These are phyloP conservation scores for Percopsis transmontana DNA, from an alignment of 2,113 vertebrate species.

Conservation along the genomic window DNA sequence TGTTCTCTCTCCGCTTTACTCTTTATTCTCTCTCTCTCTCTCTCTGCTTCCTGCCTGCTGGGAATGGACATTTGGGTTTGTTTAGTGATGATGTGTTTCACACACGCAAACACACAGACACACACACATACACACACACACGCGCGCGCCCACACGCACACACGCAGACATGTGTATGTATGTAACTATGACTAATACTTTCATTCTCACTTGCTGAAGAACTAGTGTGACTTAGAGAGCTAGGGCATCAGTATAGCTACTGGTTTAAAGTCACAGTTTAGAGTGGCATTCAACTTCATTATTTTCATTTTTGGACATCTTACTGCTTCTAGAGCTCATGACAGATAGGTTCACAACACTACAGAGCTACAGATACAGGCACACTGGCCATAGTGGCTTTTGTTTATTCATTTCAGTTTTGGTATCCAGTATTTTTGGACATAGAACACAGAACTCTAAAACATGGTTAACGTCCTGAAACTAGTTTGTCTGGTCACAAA, in stretches of 20 bases:
- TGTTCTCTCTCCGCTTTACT: neutral
- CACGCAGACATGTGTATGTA: conserved; percentile 11
- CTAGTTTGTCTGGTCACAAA: too few species aligned
- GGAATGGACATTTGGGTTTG: conserved; percentile 32
- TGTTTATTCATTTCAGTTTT: neutral
- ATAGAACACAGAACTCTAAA: too few species aligned
- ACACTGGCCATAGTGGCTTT: neutral
- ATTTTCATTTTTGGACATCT: neutral
- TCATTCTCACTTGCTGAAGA: conserved; percentile 11
- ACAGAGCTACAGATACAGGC: neutral
- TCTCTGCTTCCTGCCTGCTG: conserved; percentile 29
- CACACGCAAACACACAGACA: conserved; percentile 26
- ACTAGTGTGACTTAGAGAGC: neutral
- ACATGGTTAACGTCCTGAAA: too few species aligned
- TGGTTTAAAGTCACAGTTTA: too few species aligned
- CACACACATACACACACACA: conserved; percentile 10
- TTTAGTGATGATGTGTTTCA: conserved; percentile 41
- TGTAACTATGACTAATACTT: neutral
- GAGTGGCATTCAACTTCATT: neutral
- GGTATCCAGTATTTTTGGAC: too few species aligned
- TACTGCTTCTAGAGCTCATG: too few species aligned
- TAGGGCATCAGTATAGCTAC: too few species aligned
- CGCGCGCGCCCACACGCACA: neutral
- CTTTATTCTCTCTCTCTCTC: conserved; percentile 17
- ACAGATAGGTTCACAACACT: too few species aligned